These are phyloP conservation scores for Psilopsiagon aurifrons DNA, from an alignment of 2,113 vertebrate species.

Conservation along the genomic window DNA sequence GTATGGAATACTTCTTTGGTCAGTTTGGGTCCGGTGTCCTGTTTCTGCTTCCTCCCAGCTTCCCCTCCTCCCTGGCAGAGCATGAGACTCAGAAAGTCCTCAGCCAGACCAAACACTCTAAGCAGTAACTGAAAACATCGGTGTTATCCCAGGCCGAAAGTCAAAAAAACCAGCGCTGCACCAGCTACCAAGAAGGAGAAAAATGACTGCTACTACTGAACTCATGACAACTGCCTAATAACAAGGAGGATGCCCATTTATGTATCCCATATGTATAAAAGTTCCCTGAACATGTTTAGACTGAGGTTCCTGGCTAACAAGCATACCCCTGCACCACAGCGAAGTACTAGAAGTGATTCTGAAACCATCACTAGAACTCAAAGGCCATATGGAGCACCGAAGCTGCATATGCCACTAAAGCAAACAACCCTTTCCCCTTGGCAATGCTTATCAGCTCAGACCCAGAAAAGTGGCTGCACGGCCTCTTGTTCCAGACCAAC, in stretches of 20 bases:
- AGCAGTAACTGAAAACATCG: too few species aligned
- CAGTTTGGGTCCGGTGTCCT: too few species aligned
- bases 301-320: background rate
- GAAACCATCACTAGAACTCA: background rate
- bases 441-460: background rate
- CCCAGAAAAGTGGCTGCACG: background rate
- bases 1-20: too few species aligned
- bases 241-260: background rate
- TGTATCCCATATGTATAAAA: background rate
- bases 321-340: background rate
- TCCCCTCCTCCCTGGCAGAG: too few species aligned
- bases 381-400: background rate
- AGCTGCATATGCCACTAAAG: background rate
- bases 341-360: background rate
- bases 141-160: too few species aligned
- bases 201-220: too few species aligned
- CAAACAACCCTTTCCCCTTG: background rate
- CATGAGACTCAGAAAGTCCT: too few species aligned
- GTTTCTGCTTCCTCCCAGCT: too few species aligned
- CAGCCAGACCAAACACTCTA: too few species aligned
- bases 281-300: background rate
- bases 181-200: too few species aligned
- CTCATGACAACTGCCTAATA: background rate
- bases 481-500: background rate
- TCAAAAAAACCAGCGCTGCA: too few species aligned